A percentile compares a stretch with the other conserved stretches of the same genome.
Conservation (phyloP, 2,797 vertebrate species). For the Otus scops region DNA sequence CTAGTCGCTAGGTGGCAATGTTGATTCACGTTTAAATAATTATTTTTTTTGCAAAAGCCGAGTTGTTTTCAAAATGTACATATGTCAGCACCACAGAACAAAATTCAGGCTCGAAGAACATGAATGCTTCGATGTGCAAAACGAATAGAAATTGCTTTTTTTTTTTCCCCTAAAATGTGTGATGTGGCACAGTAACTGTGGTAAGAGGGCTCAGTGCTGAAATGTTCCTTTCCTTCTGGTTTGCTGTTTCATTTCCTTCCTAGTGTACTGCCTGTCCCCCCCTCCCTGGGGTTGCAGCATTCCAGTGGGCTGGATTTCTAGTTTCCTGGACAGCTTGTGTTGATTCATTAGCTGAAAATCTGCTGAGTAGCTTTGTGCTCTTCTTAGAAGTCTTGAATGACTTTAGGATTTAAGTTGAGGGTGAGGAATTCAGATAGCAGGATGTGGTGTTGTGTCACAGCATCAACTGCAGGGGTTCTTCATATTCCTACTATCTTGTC, state of each 20-base stretch:
- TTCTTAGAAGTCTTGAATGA: slow-evolving; percentile 39
- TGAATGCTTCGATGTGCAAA: background rate
- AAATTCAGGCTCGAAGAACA: background rate
- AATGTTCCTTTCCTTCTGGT: slow-evolving; percentile 23
- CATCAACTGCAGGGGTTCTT: background rate
- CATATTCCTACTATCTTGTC: background rate
- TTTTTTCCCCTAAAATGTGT: background rate
- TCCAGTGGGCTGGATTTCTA: slow-evolving; percentile 61
- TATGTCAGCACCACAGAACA: slow-evolving; percentile 32
- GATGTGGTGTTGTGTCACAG: slow-evolving; percentile 21
- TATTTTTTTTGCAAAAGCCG: background rate
- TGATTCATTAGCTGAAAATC: slow-evolving; percentile 61
- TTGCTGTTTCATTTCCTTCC: slow-evolving; percentile 57
- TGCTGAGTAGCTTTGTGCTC: slow-evolving; percentile 36
- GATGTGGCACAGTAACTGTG: background rate
- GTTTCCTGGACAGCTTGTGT: slow-evolving; percentile 60
- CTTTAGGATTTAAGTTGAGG: background rate
- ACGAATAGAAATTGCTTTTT: background rate
- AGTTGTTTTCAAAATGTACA: background rate
- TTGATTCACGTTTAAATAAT: background rate
- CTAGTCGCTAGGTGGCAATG: slow-evolving; percentile 68
- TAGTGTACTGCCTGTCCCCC: background rate
- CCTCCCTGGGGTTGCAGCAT: slow-evolving; percentile 21
- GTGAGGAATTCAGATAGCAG: slow-evolving; percentile 41
- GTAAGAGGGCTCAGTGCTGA: background rate